Conservation (phyloP, 2,113 vertebrate species). For the Lota lota region DNA sequence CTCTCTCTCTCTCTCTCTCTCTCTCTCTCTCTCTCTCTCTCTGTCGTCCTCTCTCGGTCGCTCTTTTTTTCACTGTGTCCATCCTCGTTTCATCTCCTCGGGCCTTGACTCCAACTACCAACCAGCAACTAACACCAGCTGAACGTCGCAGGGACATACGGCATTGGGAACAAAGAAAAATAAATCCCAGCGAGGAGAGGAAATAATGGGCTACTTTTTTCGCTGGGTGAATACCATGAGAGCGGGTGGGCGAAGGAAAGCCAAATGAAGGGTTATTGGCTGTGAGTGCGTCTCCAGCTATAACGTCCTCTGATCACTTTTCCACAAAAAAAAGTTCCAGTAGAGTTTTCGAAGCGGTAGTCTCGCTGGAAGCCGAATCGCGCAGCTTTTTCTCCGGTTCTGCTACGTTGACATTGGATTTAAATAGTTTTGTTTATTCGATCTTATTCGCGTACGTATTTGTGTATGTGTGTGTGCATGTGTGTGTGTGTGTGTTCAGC, state of each 20-base stretch:
- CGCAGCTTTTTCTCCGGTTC: too few relatives aligned
- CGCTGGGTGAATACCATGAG: slow-evolving; percentile 25
- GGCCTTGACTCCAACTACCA: slow-evolving; percentile 6
- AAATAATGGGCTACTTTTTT: slow-evolving; percentile 47
- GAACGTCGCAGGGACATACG: slow-evolving; percentile 33
- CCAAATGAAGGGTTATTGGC: background rate
- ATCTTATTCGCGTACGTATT: background rate
- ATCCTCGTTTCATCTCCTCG: slow-evolving; percentile 4
- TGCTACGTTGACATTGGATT: too few relatives aligned
- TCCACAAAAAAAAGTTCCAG: background rate
- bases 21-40: slow-evolving; percentile 17
- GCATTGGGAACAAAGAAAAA: background rate
- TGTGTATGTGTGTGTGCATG: background rate
- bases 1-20: slow-evolving; percentile 10
- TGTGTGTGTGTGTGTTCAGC: background rate
- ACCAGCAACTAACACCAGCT: slow-evolving; percentile 39
- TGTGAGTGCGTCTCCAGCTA: background rate
- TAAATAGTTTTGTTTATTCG: background rate
- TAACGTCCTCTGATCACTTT: background rate
- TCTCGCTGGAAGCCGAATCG: background rate
- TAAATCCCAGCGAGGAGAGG: slow-evolving; percentile 43
- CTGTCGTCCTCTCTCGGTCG: background rate
- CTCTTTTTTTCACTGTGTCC: background rate
- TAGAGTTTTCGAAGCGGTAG: background rate
- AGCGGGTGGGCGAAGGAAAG: background rate